A percentile compares a stretch with the other conserved stretches of the same genome.
Conservation (phyloP, 2,113 vertebrate genomes). For the Lycaon pictus region DNA sequence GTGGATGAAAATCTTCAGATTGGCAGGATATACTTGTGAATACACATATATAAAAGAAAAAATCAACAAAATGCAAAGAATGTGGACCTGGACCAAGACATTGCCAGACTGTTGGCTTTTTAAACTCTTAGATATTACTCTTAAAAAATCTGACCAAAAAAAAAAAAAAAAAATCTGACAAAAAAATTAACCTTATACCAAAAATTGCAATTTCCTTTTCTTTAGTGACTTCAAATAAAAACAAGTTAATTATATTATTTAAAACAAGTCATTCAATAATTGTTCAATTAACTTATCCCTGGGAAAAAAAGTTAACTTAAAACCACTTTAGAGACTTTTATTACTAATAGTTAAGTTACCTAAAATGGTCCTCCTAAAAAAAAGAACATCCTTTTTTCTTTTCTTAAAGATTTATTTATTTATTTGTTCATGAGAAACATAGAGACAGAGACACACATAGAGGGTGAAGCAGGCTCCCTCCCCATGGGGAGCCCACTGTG, state of each 20-base stretch:
- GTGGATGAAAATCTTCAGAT: background rate
- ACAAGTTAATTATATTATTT: background rate
- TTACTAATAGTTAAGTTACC: background rate
- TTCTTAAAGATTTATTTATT: too few relatives aligned
- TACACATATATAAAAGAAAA: background rate
- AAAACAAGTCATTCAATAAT: background rate
- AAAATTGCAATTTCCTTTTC: background rate
- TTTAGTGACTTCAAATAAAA: slow-evolving; percentile 19
- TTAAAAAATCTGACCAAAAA: background rate
- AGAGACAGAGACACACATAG: too few relatives aligned
- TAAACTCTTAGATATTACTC: background rate
- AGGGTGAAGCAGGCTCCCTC: too few relatives aligned
- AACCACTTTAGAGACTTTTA: slow-evolving; percentile 10
- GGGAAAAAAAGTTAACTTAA: background rate
- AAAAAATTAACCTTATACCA: background rate
- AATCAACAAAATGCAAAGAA: background rate
- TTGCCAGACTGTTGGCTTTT: background rate
- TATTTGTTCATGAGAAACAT: too few relatives aligned
- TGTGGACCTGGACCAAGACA: background rate
- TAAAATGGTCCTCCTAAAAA: background rate
- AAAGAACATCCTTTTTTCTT: too few relatives aligned
- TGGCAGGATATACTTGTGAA: background rate
- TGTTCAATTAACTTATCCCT: background rate
- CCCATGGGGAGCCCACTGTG: too few relatives aligned
- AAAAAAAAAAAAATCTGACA: background rate